Evolutionary conservation across 1,140 invertebrate genomes (phyloP), one percentile per base, ranked within the genome.

Genomic region (Micrasema minimum): DNA sequence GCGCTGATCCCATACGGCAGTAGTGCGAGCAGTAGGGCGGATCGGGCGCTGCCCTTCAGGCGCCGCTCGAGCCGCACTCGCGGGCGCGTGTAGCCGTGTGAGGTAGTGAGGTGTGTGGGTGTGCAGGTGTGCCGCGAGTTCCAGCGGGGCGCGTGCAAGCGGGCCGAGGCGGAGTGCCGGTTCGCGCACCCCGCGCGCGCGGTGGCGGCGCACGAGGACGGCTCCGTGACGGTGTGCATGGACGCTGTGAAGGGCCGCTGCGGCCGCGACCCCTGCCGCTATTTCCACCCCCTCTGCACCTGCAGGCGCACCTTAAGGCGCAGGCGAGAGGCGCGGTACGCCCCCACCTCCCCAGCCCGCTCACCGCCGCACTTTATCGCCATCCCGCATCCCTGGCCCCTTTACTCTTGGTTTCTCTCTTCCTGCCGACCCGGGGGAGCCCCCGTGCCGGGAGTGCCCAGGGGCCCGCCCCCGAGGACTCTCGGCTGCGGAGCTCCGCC

Each of bases 231-330:
- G 88, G 95, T 97, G 89, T 97, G 96, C 94, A 97, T 97, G 95
- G 95, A 97, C 90, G 95, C 94, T 89, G 92, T 97, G 89, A 97
- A 96, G 90, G 93, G 94, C 87, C 92, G 94, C 89, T 96, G 94
- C 91, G 91, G 92, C 90, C 93, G 94, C 88, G 93, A 95, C 88
- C 93, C 93, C 89, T 96, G 94, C 92, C 93, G 93, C 91, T 96
- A 96, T 93, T 96, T 95, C 90, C 94, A 96, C 90, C 94, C 94
- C 93, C 93, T 90, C 91, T 95, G 90, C 95, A 98, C 93, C 94
- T 98, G 87, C 94, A 96, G 93, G 94, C 94, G 89, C 95, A 96
- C 93, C 95, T 97, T 91, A 97, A 97, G 92, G 94, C 93, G 91
- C 92, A 93, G 91, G 91, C 92, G 90, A 94, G 93, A 91, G 93